Evolutionary conservation across 1,140 invertebrate genomes (phyloP).

Genomic region (Meloidogyne hapla): DNA sequence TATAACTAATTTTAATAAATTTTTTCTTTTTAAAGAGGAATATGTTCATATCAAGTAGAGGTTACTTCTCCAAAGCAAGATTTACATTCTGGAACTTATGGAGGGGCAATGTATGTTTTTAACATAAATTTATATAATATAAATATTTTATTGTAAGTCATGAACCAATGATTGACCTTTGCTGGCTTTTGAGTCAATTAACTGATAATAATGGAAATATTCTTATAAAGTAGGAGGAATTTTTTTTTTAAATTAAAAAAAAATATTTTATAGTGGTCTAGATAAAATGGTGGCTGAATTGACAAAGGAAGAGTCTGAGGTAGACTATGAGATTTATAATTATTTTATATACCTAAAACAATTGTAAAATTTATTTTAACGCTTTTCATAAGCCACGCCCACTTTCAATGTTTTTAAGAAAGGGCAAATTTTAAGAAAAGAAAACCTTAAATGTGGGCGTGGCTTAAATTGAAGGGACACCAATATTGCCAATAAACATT

Average conservation of each 20-base stretch:
- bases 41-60: conserved; percentile 88
- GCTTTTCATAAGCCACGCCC: conserved; percentile 81
- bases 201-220: conserved; percentile 82
- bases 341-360: too few relatives aligned
- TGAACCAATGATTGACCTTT: conserved; percentile 84
- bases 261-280: conserved; percentile 68
- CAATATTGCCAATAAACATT: neutral
- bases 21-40: conserved; percentile 73
- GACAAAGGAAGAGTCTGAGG: conserved; percentile 73
- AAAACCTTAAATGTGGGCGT: neutral
- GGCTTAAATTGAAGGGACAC: neutral
- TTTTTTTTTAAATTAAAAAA: neutral
- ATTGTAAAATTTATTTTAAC: too few relatives aligned
- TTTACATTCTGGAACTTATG: conserved; percentile 90
- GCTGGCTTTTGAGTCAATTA: conserved; percentile 79
- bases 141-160: conserved; percentile 67
- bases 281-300: conserved; percentile 76
- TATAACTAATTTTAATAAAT: too few relatives aligned
- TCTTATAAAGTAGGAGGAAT: conserved; percentile 68
- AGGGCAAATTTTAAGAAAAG: conserved; percentile 60
- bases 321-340: too few relatives aligned
- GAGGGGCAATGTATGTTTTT: conserved; percentile 73
- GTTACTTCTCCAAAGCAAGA: conserved; percentile 85
- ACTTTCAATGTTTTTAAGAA: conserved; percentile 77
- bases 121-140: neutral